Base-by-base conservation (phyloP, 1,140 invertebrate genomes). In the Dendrolimus punctatus region DNA sequence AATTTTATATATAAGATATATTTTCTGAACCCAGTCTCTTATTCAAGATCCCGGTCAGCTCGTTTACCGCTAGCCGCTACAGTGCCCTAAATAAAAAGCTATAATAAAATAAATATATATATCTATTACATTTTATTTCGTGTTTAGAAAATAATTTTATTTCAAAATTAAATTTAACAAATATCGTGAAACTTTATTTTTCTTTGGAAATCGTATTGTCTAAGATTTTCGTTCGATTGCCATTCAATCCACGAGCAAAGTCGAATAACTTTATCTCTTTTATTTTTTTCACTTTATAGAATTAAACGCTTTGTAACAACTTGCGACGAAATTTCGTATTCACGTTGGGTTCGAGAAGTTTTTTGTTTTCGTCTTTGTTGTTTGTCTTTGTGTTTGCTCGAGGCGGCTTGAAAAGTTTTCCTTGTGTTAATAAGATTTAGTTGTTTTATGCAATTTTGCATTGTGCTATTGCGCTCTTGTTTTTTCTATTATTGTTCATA, bases 291-390 rank as follows among this genome's bases (percentile, higher is more conserved):
- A 64, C 55, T 62, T 60, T 60, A 61, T 58, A 58, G 65, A 73
- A 73, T 68, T 69, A 71, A 68, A 70, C 53, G 58, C 60, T 64
- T 64, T 62, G 57, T 54, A 67, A 69, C 59, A 67, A 70, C 65
- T 68, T 64, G 60, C 53, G 56, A 58, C 57, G 51, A 61, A 62
- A 65, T 63, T 68, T 67, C 60, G 65, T 69, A 71, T 68, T 70
- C 71, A 55, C 56, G 50, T 48, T 39, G 62, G 49, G 61, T 51
- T 60, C 46, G 23, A 47, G 41, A 44, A 43, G 45, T 42, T 48
- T 38, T 66, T 65, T 66, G 54, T 66, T 66, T 68, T 57, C 47
- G 57, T 42, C 56, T 44, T 60, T 51, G 60, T 62, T 53, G 61
- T 53, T 62, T 60, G 57, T 53, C 43, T 61, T 53, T 60, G 54